Percentiles rank a stretch among this genome's conserved stretches.
phyloP scores from a whole-genome alignment of 2,888 invertebrate species.

The Cryptocephalus moraei region DNA sequence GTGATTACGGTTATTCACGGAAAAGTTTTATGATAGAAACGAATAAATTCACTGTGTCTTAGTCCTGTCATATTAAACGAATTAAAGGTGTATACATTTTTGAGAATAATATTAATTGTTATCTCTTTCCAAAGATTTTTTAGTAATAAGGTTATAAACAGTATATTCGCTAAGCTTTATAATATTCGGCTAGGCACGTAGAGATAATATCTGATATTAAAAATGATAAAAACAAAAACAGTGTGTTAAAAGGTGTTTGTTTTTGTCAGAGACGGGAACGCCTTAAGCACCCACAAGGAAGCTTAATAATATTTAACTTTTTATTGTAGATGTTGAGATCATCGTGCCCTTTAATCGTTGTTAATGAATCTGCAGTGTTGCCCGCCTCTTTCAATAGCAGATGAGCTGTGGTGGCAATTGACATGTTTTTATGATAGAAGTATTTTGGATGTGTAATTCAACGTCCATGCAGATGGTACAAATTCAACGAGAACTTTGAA shows the following conservation, averaged over 20 bases:
- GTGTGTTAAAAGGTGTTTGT: slow-evolving; percentile 1
- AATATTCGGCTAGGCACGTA: slow-evolving; percentile 30
- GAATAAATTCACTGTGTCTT: slow-evolving; percentile 42
- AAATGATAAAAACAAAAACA: neutral
- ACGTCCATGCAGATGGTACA: slow-evolving; percentile 16
- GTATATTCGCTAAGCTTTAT: slow-evolving; percentile 29
- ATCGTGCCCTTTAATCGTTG: slow-evolving; percentile 28
- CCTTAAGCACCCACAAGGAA: slow-evolving; percentile 14
- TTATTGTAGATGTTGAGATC: slow-evolving; percentile 32
- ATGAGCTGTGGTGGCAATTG: slow-evolving; percentile 35
- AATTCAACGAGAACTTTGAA: slow-evolving; percentile 1
- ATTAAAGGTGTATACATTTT: slow-evolving; percentile 40
- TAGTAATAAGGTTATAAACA: slow-evolving; percentile 35
- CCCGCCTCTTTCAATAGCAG: slow-evolving; percentile 32
- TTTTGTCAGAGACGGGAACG: slow-evolving; percentile 15
- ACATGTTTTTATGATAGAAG: slow-evolving; percentile 31
- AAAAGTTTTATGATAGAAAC: slow-evolving; percentile 24
- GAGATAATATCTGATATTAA: slow-evolving; percentile 5
- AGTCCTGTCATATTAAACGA: slow-evolving; percentile 43
- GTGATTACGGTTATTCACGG: too few species aligned
- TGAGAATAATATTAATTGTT: slow-evolving; percentile 38
- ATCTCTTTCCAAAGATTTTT: slow-evolving; percentile 42
- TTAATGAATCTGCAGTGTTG: slow-evolving; percentile 29
- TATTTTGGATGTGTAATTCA: slow-evolving; percentile 30
- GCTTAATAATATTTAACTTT: slow-evolving; percentile 26